Percentiles rank a stretch among this genome's conserved stretches.
These are phyloP conservation scores for Discoglossus pictus DNA, from an alignment of 2,797 vertebrate genomes.

Conservation along the genomic window DNA sequence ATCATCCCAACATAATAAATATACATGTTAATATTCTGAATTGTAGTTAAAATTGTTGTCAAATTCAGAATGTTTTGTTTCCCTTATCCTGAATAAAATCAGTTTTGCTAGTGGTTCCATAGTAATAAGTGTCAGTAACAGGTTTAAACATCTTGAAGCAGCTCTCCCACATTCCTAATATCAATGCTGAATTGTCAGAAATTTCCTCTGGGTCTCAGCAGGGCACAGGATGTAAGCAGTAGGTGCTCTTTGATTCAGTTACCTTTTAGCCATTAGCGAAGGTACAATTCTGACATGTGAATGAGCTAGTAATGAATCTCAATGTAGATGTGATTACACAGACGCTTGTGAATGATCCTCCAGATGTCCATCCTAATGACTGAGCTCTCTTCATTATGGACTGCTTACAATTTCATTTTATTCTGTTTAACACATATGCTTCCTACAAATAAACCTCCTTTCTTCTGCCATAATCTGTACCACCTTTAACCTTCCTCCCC, in stretches of 20 bases:
- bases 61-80: no score
- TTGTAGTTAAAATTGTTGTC: no score
- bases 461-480: conserved; percentile 47
- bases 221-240: conserved; percentile 4
- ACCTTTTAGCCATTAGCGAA: conserved; percentile 7
- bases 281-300: not conserved
- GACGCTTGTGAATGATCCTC: not conserved
- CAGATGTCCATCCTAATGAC: conserved; percentile 7
- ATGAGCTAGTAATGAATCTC: not conserved
- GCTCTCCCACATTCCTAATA: not conserved
- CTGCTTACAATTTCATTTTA: conserved; percentile 1
- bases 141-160: not conserved
- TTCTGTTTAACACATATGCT: not conserved
- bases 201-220: conserved; percentile 3
- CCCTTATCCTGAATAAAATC: no score
- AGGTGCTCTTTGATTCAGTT: conserved; percentile 1
- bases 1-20: no score
- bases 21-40: no score
- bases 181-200: conserved; percentile 3
- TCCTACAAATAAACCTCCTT: conserved; percentile 15
- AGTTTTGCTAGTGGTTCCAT: no score
- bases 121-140: no score
- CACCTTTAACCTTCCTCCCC: conserved; percentile 26
- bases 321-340: conserved; percentile 3
- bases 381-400: not conserved